A percentile compares a stretch with the other conserved stretches of the same genome.
phyloP scores from a whole-genome alignment of 2,888 invertebrate species.

The Noctua pronuba region DNA sequence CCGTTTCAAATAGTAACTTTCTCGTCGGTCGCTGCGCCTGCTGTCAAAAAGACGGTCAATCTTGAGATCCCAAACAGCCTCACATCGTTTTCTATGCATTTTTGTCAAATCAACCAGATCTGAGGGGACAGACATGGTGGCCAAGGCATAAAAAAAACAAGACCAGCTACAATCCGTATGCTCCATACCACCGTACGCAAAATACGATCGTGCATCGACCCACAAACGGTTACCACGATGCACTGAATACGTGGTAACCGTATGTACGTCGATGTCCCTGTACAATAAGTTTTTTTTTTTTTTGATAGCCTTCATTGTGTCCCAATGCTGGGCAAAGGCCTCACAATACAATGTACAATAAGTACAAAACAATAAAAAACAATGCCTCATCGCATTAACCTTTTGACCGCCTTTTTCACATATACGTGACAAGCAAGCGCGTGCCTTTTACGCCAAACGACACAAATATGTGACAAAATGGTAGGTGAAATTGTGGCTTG shows the following conservation, averaged over 20 bases:
- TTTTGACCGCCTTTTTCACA: too few species aligned
- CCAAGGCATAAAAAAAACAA: too few species aligned
- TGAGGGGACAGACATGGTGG: not conserved
- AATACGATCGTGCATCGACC: not conserved
- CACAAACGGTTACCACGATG: not conserved
- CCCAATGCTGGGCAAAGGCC: too few species aligned
- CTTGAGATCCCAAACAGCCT: not conserved
- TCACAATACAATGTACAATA: not conserved
- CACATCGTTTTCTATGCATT: not conserved
- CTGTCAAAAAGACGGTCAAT: too few species aligned
- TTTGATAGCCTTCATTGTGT: too few species aligned
- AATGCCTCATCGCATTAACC: not conserved
- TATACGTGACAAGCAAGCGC: too few species aligned
- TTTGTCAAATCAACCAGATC: not conserved
- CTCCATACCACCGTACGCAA: not conserved
- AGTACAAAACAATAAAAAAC: not conserved
- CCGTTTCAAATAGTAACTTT: not conserved
- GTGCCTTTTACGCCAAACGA: too few species aligned
- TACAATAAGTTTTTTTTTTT: too few species aligned
- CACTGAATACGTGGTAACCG: not conserved
- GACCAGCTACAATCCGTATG: not conserved
- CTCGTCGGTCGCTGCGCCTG: not conserved
- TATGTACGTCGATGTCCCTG: not conserved
- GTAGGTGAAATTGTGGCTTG: too few species aligned
- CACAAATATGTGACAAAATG: too few species aligned